These are phyloP conservation scores for Sarcophaga caerulescens DNA, from an alignment of 2,888 invertebrate species.

Conservation along the genomic window DNA sequence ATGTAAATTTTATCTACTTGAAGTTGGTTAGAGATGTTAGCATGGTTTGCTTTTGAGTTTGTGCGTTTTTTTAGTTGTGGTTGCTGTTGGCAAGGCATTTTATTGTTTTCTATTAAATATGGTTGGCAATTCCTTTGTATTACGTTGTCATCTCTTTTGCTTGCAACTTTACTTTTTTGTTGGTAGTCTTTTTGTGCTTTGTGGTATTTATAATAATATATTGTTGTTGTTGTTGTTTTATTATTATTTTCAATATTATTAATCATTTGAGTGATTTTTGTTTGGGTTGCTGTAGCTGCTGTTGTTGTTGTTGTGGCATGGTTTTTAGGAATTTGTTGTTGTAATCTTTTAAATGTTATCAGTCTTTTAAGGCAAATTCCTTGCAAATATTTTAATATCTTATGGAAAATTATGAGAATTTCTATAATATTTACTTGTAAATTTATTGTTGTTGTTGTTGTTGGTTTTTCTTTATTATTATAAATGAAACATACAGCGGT, in stretches of 20 bases:
- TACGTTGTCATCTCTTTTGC: not conserved
- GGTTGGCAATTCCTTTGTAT: not conserved
- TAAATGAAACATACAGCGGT: slow-evolving; percentile 22
- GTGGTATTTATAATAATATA: too few species aligned
- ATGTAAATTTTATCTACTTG: not conserved
- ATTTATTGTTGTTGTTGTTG: slow-evolving; percentile 31
- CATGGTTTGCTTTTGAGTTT: not conserved
- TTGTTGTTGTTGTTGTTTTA: not conserved
- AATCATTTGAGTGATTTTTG: not conserved
- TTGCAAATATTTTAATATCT: slow-evolving; percentile 63
- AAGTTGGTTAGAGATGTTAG: not conserved
- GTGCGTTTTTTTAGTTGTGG: not conserved
- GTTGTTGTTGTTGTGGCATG: slow-evolving; percentile 28
- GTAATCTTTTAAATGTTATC: slow-evolving; percentile 79
- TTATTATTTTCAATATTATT: not conserved
- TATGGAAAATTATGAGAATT: slow-evolving; percentile 20
- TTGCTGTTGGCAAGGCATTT: not conserved
- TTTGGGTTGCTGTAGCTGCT: not conserved
- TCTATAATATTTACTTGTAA: slow-evolving; percentile 42
- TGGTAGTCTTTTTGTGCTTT: too few species aligned
- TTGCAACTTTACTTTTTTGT: too few species aligned
- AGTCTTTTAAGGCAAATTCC: slow-evolving; percentile 80
- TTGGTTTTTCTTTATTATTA: slow-evolving; percentile 44
- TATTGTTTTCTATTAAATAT: not conserved
- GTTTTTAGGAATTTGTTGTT: slow-evolving; percentile 70